Conservation (phyloP, 2,888 invertebrate genomes). For the Bembecia ichneumoniformis region DNA sequence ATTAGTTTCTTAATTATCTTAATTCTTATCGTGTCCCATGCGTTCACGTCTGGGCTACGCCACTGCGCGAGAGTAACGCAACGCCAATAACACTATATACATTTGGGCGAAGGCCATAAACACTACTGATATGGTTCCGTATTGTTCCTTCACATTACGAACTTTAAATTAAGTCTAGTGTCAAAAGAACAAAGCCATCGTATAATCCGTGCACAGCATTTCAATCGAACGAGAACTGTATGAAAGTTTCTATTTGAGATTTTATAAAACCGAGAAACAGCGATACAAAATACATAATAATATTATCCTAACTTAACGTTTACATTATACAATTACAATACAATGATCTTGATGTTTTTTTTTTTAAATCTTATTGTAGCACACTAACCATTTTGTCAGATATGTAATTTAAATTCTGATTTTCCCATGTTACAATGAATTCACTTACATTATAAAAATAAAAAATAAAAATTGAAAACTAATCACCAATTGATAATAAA, state of each 20-base stretch:
- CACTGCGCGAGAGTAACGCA: neutral
- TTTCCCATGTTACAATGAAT: constrained; percentile 68
- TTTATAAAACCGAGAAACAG: constrained; percentile 67
- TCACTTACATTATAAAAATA: constrained; percentile 54
- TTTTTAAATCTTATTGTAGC: constrained; percentile 67
- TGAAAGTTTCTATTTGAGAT: constrained; percentile 49
- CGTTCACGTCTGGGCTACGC: no score
- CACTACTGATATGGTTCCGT: constrained; percentile 43
- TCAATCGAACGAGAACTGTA: constrained; percentile 47
- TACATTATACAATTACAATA: constrained; percentile 61
- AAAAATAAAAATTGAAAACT: constrained; percentile 29
- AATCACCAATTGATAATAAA: constrained; percentile 29
- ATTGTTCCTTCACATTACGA: constrained; percentile 51
- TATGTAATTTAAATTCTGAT: constrained; percentile 72
- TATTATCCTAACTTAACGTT: constrained; percentile 65
- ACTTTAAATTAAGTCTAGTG: constrained; percentile 48
- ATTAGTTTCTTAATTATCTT: no score
- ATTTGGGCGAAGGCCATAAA: constrained; percentile 29
- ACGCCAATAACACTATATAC: constrained; percentile 51
- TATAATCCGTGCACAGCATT: constrained; percentile 64
- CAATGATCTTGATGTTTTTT: constrained; percentile 66
- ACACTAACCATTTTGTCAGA: constrained; percentile 73
- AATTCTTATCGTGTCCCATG: no score
- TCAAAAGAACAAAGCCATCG: constrained; percentile 51
- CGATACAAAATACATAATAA: constrained; percentile 62